A percentile compares a stretch with the other conserved stretches of the same genome.
phyloP scores from a whole-genome alignment of 1,140 invertebrate species.

The Drosophila rhopaloa region DNA sequence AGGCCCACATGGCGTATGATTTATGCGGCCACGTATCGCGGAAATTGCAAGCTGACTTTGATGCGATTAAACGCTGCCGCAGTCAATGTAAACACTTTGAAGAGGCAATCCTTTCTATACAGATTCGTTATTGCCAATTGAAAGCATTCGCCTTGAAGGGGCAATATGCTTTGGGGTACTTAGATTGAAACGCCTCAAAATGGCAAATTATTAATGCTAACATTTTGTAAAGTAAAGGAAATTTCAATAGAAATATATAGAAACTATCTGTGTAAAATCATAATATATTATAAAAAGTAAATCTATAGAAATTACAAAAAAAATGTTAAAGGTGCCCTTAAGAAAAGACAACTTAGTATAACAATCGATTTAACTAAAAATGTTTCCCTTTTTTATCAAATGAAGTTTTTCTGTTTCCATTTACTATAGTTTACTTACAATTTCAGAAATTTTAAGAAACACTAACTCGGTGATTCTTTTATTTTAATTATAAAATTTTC shows the following conservation, averaged over 20 bases:
- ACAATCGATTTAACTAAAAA: too few species aligned
- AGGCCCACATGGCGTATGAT: slow-evolving; percentile 72
- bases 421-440: too few species aligned
- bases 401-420: too few species aligned
- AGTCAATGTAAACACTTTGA: slow-evolving; percentile 35
- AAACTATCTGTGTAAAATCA: too few species aligned
- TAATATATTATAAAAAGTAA: too few species aligned
- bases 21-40: slow-evolving; percentile 72
- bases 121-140: neutral
- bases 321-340: too few species aligned
- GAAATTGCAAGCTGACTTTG: slow-evolving; percentile 76
- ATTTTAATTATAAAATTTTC: too few species aligned
- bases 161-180: neutral
- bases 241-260: too few species aligned
- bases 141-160: neutral
- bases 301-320: too few species aligned
- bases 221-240: neutral
- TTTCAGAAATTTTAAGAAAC: neutral
- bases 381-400: too few species aligned
- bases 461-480: too few species aligned
- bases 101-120: neutral
- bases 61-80: slow-evolving; percentile 54
- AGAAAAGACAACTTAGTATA: too few species aligned
- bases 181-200: neutral
- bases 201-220: neutral